phyloP scores from a whole-genome alignment of 2,113 vertebrate species.

The Eudorcas thomsonii region DNA sequence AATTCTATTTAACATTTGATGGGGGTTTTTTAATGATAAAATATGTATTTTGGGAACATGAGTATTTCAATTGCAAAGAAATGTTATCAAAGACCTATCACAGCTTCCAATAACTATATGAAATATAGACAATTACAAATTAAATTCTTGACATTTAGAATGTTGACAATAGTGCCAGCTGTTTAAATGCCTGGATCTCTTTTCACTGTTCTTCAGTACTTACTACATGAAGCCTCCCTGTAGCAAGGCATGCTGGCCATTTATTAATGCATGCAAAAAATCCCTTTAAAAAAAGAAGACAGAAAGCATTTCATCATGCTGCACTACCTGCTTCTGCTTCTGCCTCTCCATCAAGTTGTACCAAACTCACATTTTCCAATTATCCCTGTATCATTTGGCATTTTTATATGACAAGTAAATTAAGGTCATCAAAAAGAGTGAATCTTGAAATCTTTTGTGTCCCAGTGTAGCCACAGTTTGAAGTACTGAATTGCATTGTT shows the following conservation, averaged over 20 bases:
- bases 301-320: constrained; percentile 34
- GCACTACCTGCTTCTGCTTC: not conserved
- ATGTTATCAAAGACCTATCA: not conserved
- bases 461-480: constrained; percentile 28
- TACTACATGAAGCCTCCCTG: not conserved
- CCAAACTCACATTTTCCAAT: constrained; percentile 69
- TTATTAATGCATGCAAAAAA: not conserved
- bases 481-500: not conserved
- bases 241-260: not conserved
- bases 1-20: not conserved
- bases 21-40: not conserved
- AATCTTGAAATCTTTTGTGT: constrained; percentile 29
- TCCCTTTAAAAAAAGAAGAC: not conserved
- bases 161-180: not conserved
- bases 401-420: constrained; percentile 76
- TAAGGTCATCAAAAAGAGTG: constrained; percentile 56
- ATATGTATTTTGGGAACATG: not conserved
- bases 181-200: not conserved
- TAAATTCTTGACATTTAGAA: constrained; percentile 25
- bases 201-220: constrained; percentile 6
- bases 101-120: not conserved
- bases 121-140: constrained; percentile 24
- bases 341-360: constrained; percentile 56
- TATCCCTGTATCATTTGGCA: constrained; percentile 51
- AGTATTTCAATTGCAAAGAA: not conserved